These are phyloP conservation scores for Numida meleagris DNA, from an alignment of 2,113 vertebrate genomes.

Conservation along the genomic window DNA sequence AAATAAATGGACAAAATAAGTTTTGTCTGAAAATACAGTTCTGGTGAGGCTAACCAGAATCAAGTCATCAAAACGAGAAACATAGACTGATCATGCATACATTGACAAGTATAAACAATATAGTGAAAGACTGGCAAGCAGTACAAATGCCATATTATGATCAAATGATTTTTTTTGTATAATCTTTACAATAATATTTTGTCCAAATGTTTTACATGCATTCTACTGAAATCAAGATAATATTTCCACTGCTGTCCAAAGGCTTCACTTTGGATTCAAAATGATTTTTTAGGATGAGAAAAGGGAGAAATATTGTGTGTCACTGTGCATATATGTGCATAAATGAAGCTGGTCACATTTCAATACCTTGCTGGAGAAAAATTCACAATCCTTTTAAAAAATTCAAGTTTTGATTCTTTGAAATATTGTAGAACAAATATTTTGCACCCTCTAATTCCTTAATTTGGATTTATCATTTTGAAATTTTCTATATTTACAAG, in stretches of 20 bases:
- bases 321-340: not conserved
- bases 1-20: not conserved
- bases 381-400: fast-evolving
- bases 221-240: not conserved
- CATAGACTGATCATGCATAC: no score
- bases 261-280: not conserved
- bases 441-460: not conserved
- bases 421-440: not conserved
- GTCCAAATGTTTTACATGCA: fast-evolving
- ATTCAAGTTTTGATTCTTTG: fast-evolving
- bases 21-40: not conserved
- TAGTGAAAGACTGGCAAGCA: not conserved
- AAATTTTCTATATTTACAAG: not conserved
- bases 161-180: not conserved
- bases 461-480: not conserved
- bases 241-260: not conserved
- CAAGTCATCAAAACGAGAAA: not conserved
- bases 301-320: not conserved
- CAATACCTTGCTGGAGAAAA: not conserved
- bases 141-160: fast-evolving
- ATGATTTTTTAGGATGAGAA: not conserved
- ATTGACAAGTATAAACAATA: not conserved
- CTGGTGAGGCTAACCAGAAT: not conserved
- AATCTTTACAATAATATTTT: not conserved
- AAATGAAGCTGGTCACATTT: not conserved